Evolutionary conservation across 2,888 invertebrate genomes (phyloP), one percentile per base, ranked within the genome.

Genomic region (Homarus gammarus): DNA sequence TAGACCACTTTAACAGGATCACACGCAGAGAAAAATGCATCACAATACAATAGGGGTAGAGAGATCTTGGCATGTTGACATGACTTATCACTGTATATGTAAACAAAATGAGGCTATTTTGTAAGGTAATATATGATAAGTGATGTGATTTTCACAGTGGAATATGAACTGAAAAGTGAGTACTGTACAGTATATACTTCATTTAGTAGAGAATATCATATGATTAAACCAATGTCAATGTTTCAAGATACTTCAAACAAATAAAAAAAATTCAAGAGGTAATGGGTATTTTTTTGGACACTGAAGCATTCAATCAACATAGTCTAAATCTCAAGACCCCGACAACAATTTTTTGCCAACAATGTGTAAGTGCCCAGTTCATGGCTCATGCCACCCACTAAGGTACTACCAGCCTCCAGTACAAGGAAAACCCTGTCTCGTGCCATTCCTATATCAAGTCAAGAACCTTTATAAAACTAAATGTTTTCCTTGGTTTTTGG

Each of bases 21-120:
- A 88, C 87, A 88, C 87, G 87, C 83, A 81, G 87, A 88, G 83
- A 88, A 88, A 89, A 86, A 86, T 86, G 86, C 86, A 86, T 89
- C 88, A 89, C 88, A 89, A 89, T 89, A 89, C 88, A 84, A 56
- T 56, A 86, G 87, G 88, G 88, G 88, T 89, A 75, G 49, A 79
- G 83, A 89, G 84, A 84, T 89, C 88, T 89, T 64, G 68, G 68
- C 88, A 78, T 84, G 88, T 77, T 77, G 61, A 64, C 27, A n/a
- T 64, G 61, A 64, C 61, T 27, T 27, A 27, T 2, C 18, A 64
- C 10, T 64, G 27, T 64, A 27, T 56, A 22, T 64, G 27, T 64
- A 64, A 27, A n/a, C 27, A 64, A 64, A 64, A 18, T 3, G 8
- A 27, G 61, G 18, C 18, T 27, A 64, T 27, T 27, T 64, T 18